Percentiles rank a stretch among this genome's conserved stretches.
phyloP scores from a whole-genome alignment of 2,888 invertebrate species.

The Drosophila niveifrons region DNA sequence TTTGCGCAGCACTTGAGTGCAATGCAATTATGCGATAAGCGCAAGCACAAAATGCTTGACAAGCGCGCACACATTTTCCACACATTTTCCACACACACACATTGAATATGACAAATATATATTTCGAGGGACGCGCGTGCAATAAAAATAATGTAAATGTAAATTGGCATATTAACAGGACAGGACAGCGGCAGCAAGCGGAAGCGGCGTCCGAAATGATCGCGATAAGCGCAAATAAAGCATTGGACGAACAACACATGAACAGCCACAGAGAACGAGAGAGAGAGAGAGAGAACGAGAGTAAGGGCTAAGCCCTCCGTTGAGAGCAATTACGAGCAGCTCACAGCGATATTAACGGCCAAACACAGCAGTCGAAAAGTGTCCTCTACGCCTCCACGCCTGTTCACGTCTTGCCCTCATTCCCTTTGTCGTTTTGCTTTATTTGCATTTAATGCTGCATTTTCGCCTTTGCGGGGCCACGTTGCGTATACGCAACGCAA shows the following conservation, averaged over 20 bases:
- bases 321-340: conserved; percentile 73
- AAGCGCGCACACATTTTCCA: conserved; percentile 11
- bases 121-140: conserved; percentile 33
- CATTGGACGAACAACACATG: conserved; percentile 56
- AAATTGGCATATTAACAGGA: conserved; percentile 76
- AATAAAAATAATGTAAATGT: conserved; percentile 75
- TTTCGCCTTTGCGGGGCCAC: conserved; percentile 41
- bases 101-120: conserved; percentile 61
- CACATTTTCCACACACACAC: conserved; percentile 1
- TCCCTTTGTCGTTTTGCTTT: conserved; percentile 32
- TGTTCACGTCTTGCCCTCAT: not conserved
- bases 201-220: conserved; percentile 61
- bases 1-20: conserved; percentile 44
- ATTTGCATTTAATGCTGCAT: conserved; percentile 73
- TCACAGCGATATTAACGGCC: conserved; percentile 36
- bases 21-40: conserved; percentile 65
- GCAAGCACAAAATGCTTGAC: conserved; percentile 30
- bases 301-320: conserved; percentile 66
- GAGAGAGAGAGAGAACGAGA: no score
- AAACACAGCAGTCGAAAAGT: conserved; percentile 19
- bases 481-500: conserved; percentile 63
- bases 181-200: conserved; percentile 9
- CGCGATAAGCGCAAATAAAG: conserved; percentile 70
- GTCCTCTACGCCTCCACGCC: conserved; percentile 25
- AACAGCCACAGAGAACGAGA: not conserved